Evolutionary conservation across 2,113 vertebrate genomes (phyloP).

Genomic region (Sisor rabdophorus): DNA sequence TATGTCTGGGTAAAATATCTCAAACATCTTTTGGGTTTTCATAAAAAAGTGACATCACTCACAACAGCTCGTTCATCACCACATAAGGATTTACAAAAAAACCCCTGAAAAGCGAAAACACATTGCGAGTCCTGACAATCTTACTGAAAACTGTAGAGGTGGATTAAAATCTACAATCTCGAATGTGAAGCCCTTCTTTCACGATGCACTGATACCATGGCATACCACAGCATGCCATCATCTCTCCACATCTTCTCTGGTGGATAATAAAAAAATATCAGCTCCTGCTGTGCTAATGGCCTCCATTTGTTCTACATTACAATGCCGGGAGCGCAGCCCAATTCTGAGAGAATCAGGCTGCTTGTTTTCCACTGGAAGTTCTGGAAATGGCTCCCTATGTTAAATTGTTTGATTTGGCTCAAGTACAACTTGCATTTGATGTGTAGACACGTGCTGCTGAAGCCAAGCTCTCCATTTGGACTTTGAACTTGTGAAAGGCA

Average conservation of each 20-base stretch:
- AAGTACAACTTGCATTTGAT: slow-evolving; percentile 29
- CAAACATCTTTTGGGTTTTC: not conserved
- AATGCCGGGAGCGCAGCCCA: slow-evolving; percentile 24
- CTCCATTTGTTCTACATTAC: slow-evolving; percentile 44
- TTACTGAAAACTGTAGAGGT: not conserved
- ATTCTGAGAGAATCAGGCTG: slow-evolving; percentile 13
- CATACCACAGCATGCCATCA: slow-evolving; percentile 14
- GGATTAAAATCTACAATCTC: not conserved
- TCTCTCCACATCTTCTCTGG: slow-evolving; percentile 33
- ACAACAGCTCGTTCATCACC: slow-evolving; percentile 20
- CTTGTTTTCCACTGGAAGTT: slow-evolving; percentile 46
- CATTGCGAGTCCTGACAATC: slow-evolving; percentile 6
- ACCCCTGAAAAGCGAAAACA: slow-evolving; percentile 28
- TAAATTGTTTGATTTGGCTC: slow-evolving; percentile 43
- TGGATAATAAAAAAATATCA: slow-evolving; percentile 36
- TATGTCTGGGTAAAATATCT: not conserved
- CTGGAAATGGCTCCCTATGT: slow-evolving; percentile 33
- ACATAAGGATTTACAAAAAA: slow-evolving; percentile 9
- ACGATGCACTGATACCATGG: not conserved
- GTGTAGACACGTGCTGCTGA: slow-evolving; percentile 27
- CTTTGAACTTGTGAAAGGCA: slow-evolving; percentile 46
- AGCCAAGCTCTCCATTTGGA: slow-evolving; percentile 41
- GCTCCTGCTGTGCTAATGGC: slow-evolving; percentile 38
- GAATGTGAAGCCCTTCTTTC: slow-evolving; percentile 5
- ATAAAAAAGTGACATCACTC: slow-evolving; percentile 8